Evolutionary conservation across 2,888 invertebrate species (phyloP), one percentile per base, ranked within the genome.

Genomic region (Lumbricus terrestris): DNA sequence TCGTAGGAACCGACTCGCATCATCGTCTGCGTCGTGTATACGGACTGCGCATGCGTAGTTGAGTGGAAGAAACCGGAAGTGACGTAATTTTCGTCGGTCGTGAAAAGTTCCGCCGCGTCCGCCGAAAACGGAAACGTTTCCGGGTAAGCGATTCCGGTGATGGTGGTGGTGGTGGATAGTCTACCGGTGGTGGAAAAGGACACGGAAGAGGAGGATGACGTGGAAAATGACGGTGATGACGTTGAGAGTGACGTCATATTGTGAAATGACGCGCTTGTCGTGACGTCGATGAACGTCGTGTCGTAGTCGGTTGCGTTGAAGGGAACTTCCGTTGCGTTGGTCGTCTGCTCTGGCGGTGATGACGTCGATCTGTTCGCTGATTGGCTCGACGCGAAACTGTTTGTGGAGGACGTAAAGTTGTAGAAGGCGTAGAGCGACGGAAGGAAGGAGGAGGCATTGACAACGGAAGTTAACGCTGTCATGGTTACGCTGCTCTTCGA

Each of bases 51-150:
- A 69, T 69, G 69, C 69, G 85, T 85, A 23, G 85, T 18, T 35
- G 8, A 35, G n/a, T n/a, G n/a, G n/a, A n/a, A n/a, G 85, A 85
- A 85, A 85, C 16, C 85, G 85, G 85, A 85, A 85, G 85, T 85
- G 37, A 35, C 34, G n/a, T n/a, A n/a, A n/a, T n/a, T n/a, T n/a
- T n/a, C n/a, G 8, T 85, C 85, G 69, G 69, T 69, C 29, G 69
- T 69, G 13, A n/a, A 69, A n/a, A n/a, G n/a, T n/a, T 69, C 69
- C n/a, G 69, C 69, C n/a, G 69, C 1, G 29, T 69, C 69, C 11
- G 69, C 4, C 69, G 69, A n/a, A n/a, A 69, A 69, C 69, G 69
- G n/a, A 69, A 69, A 69, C 69, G n/a, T 69, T 69, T 69, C 69
- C 69, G 69, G 8, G 69, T 69, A 69, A 8, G 1, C n/a, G n/a